Conservation (phyloP, 2,113 vertebrate genomes). For the Ameiurus melas region DNA sequence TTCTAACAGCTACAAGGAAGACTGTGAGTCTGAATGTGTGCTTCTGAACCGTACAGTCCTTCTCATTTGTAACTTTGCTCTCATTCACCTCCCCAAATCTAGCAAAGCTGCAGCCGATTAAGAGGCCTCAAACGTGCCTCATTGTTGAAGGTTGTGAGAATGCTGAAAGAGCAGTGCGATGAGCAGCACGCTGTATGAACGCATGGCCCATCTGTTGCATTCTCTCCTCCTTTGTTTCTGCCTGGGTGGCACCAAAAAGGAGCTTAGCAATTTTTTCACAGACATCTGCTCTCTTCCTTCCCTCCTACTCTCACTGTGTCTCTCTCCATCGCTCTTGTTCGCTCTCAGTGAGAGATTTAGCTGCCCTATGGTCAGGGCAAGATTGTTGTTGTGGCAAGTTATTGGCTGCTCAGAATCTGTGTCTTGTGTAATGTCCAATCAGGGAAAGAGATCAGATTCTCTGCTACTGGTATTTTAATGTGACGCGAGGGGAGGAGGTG, state of each 20-base stretch:
- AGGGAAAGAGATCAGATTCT: slow-evolving; percentile 60
- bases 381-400: slow-evolving; percentile 28
- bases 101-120: slow-evolving; percentile 27
- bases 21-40: background rate
- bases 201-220: slow-evolving; percentile 44
- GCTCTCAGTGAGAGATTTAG: slow-evolving; percentile 1
- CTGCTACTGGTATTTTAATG: slow-evolving; percentile 55
- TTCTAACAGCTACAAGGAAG: slow-evolving; percentile 43
- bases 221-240: slow-evolving; percentile 31
- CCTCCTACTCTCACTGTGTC: background rate
- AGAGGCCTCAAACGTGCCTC: slow-evolving; percentile 48
- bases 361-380: slow-evolving; percentile 50
- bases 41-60: background rate
- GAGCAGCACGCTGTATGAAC: slow-evolving; percentile 5
- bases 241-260: slow-evolving; percentile 27
- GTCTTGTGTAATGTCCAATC: slow-evolving; percentile 47
- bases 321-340: background rate
- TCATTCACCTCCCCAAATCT: slow-evolving; percentile 15
- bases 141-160: slow-evolving; percentile 36
- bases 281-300: slow-evolving; percentile 49
- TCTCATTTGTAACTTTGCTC: slow-evolving; percentile 26
- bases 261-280: slow-evolving; percentile 36
- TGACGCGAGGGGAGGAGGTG: background rate
- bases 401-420: slow-evolving; percentile 57
- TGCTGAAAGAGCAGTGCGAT: slow-evolving; percentile 27